Evolutionary conservation across 2,797 vertebrate genomes (phyloP).

Genomic region (Austrolebias charrua): DNA sequence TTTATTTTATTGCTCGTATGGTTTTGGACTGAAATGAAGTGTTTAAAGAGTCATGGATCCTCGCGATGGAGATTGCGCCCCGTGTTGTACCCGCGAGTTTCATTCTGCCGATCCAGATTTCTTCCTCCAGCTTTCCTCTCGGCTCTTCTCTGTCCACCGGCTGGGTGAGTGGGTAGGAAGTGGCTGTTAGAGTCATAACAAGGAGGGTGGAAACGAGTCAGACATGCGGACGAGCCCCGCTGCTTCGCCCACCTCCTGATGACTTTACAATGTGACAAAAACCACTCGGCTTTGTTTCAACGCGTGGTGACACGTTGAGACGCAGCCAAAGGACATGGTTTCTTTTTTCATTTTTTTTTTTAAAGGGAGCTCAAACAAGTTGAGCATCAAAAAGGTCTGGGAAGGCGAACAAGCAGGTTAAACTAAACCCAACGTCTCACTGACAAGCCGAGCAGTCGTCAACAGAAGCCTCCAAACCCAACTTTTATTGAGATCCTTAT

Average conservation of each 20-base stretch:
- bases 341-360: too few species aligned
- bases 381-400: constrained; percentile 36
- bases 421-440: constrained; percentile 55
- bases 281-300: constrained; percentile 44
- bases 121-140: constrained; percentile 17
- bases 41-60: too few species aligned
- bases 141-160: constrained; percentile 31
- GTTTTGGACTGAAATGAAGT: constrained; percentile 24
- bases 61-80: too few species aligned
- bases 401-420: constrained; percentile 43
- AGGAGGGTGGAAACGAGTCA: constrained; percentile 60
- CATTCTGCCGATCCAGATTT: constrained; percentile 5
- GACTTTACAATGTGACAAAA: constrained; percentile 72
- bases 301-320: constrained; percentile 25
- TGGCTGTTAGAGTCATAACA: constrained; percentile 73
- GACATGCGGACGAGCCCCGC: constrained; percentile 53
- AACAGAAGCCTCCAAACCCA: constrained; percentile 29
- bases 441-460: constrained; percentile 78
- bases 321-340: background rate
- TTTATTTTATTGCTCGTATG: constrained; percentile 42
- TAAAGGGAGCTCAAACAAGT: too few species aligned
- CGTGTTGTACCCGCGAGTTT: background rate
- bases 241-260: constrained; percentile 73
- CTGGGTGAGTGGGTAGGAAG: constrained; percentile 67
- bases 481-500: constrained; percentile 5